phyloP scores from a whole-genome alignment of 2,888 invertebrate genomes.

The Eupithecia vulgata region DNA sequence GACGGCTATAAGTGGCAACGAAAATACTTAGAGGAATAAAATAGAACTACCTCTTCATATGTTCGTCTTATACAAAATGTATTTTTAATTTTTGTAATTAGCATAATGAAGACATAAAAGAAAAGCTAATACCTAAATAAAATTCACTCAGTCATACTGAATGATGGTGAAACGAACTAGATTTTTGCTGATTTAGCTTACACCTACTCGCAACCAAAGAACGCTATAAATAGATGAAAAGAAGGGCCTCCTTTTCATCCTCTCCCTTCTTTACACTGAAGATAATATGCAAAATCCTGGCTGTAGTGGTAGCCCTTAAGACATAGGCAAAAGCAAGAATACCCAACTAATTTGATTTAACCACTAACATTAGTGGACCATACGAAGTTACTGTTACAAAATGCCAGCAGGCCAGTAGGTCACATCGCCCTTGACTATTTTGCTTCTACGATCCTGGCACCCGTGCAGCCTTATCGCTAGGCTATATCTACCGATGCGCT shows the following conservation, averaged over 20 bases:
- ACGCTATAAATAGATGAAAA: background rate
- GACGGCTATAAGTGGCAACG: conserved; percentile 44
- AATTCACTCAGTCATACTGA: background rate
- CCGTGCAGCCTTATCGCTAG: conserved; percentile 39
- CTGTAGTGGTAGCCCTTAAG: background rate
- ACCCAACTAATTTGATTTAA: background rate
- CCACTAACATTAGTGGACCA: background rate
- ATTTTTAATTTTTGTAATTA: too few relatives aligned
- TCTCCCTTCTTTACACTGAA: too few relatives aligned
- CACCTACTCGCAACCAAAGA: background rate
- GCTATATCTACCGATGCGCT: conserved; percentile 32
- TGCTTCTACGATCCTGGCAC: conserved; percentile 8
- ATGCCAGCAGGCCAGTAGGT: conserved; percentile 3
- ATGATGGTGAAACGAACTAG: background rate
- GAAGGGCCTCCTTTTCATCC: too few relatives aligned
- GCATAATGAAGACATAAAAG: too few relatives aligned
- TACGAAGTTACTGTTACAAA: background rate
- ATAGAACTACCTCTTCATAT: background rate
- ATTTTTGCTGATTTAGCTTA: background rate
- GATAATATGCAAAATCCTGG: background rate
- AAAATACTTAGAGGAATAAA: background rate
- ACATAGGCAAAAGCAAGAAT: background rate
- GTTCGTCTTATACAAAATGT: too few relatives aligned
- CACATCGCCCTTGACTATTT: conserved; percentile 1
- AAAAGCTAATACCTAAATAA: too few relatives aligned